Evolutionary conservation across 1,140 invertebrate genomes (phyloP).

Genomic region (Frieseomelitta varia): DNA sequence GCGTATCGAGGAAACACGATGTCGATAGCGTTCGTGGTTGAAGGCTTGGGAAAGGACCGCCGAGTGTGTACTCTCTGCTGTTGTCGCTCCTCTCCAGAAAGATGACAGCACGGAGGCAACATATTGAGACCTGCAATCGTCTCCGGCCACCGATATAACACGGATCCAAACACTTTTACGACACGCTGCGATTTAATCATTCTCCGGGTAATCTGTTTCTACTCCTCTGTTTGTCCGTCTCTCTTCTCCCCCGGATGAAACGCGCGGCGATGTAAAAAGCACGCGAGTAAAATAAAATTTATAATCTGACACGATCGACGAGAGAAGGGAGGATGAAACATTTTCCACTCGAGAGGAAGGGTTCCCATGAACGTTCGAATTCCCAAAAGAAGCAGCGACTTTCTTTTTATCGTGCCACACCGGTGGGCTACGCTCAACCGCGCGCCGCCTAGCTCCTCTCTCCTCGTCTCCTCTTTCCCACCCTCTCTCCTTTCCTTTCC

Average conservation of each 20-base stretch:
- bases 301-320: not conserved
- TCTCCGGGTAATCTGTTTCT: not conserved
- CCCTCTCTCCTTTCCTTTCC: not conserved
- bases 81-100: constrained; percentile 12
- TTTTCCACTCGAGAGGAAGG: not conserved
- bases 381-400: not conserved
- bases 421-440: not conserved
- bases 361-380: constrained; percentile 15
- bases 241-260: not conserved
- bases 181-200: not conserved
- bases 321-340: not conserved
- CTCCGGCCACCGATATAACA: not conserved
- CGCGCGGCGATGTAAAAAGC: too few relatives aligned
- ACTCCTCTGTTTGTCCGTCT: too few relatives aligned
- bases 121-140: not conserved
- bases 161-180: too few relatives aligned
- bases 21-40: constrained; percentile 31
- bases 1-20: constrained; percentile 38
- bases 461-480: not conserved
- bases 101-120: not conserved
- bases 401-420: constrained; percentile 12
- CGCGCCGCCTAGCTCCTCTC: not conserved
- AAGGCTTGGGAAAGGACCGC: not conserved
- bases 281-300: not conserved
- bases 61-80: constrained; percentile 10